phyloP scores from a whole-genome alignment of 2,888 invertebrate species.

The Drosophila niveifrons region DNA sequence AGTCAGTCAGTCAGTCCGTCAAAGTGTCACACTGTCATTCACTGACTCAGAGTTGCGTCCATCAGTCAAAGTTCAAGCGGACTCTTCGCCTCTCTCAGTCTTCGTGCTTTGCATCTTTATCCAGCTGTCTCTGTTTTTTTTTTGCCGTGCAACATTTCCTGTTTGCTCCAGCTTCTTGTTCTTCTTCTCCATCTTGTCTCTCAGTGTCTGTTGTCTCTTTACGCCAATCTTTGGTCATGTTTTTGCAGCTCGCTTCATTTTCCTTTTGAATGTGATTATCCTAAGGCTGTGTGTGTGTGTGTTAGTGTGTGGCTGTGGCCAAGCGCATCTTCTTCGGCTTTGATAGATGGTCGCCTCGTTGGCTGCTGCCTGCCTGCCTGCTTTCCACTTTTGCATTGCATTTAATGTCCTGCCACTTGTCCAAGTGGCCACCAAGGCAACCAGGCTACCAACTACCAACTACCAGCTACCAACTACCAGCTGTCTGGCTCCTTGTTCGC shows the following conservation, averaged over 20 bases:
- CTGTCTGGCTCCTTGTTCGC: conserved; percentile 59
- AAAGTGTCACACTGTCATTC: conserved; percentile 26
- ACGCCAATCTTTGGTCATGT: conserved; percentile 65
- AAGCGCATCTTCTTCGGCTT: conserved; percentile 69
- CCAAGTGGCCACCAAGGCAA: conserved; percentile 46
- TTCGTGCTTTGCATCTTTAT: background rate
- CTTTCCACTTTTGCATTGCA: conserved; percentile 64
- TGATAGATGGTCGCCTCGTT: conserved; percentile 67
- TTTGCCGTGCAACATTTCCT: conserved; percentile 70
- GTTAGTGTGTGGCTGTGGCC: conserved; percentile 50
- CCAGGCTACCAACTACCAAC: background rate
- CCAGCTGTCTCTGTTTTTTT: conserved; percentile 19
- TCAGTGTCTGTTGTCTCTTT: conserved; percentile 16
- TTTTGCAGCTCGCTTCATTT: conserved; percentile 77
- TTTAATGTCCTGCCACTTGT: conserved; percentile 76
- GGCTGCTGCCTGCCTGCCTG: conserved; percentile 27
- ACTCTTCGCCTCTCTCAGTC: background rate
- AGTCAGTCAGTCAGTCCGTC: conserved; percentile 15
- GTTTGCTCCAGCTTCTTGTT: conserved; percentile 35
- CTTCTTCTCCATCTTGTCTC: no score
- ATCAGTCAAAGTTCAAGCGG: conserved; percentile 74
- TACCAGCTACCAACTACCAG: conserved; percentile 20
- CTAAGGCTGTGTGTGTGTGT: conserved; percentile 63
- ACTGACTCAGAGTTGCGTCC: conserved; percentile 43
- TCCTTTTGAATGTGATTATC: conserved; percentile 80